Evolutionary conservation across 2,113 vertebrate genomes (phyloP).

Genomic region (Crotalus horridus): DNA sequence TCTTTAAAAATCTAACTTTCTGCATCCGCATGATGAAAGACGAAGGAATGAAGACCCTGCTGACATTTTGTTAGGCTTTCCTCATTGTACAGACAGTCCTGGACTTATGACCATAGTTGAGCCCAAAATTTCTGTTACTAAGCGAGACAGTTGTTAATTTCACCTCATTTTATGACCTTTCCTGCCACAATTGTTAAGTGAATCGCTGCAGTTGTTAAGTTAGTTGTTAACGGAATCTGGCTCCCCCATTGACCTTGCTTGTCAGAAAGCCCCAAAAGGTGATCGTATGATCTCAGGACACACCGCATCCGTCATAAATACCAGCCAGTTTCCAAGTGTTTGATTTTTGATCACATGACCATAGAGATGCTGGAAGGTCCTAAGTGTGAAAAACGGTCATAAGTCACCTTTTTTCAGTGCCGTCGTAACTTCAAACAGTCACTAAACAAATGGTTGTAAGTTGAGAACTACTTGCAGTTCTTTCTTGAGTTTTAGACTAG

Average conservation of each 20-base stretch:
- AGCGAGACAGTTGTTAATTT: too few species aligned
- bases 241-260: not conserved
- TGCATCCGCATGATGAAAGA: not conserved
- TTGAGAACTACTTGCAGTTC: not conserved
- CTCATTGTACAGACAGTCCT: not conserved
- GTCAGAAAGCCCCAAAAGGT: not conserved
- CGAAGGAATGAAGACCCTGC: not conserved
- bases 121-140: too few species aligned
- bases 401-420: not conserved
- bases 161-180: too few species aligned
- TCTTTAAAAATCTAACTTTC: not conserved
- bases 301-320: not conserved
- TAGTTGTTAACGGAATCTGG: too few species aligned
- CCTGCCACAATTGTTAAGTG: not conserved
- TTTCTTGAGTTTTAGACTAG: not conserved
- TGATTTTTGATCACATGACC: not conserved
- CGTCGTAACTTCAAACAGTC: not conserved
- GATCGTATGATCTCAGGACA: not conserved
- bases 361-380: not conserved
- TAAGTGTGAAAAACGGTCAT: not conserved
- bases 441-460: not conserved
- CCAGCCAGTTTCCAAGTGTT: not conserved
- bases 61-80: not conserved
- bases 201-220: not conserved
- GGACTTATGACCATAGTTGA: too few species aligned